phyloP scores from a whole-genome alignment of 1,140 invertebrate genomes.

The Drosophila ercepeae region DNA sequence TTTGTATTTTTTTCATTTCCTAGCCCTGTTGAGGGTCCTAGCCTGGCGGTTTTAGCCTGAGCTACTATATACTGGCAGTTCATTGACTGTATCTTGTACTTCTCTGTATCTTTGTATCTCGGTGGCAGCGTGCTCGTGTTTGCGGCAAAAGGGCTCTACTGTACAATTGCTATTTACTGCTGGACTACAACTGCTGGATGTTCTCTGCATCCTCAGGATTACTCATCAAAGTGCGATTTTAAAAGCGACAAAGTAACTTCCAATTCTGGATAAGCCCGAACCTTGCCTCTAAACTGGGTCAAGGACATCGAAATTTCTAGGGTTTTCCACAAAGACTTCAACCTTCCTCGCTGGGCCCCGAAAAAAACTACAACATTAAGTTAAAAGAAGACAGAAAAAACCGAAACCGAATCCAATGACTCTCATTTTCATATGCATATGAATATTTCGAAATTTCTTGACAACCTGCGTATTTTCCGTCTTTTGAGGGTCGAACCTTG shows the following conservation, averaged over 20 bases:
- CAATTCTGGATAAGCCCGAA: too few species aligned
- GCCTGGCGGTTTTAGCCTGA: slow-evolving; percentile 19
- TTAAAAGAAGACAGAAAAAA: not conserved
- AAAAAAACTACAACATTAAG: not conserved
- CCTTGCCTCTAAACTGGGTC: slow-evolving; percentile 24
- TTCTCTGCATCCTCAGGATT: not conserved
- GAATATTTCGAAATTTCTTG: slow-evolving; percentile 59
- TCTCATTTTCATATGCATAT: slow-evolving; percentile 54
- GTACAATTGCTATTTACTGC: slow-evolving; percentile 14
- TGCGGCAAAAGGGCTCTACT: slow-evolving; percentile 3
- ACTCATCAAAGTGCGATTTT: not conserved
- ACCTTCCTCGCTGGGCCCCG: not conserved
- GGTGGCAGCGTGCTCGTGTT: not conserved
- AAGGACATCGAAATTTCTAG: slow-evolving; percentile 42
- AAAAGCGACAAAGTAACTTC: too few species aligned
- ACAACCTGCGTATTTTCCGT: slow-evolving; percentile 36
- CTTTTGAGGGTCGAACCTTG: slow-evolving; percentile 67
- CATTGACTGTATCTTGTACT: slow-evolving; percentile 17
- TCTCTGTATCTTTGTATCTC: slow-evolving; percentile 1
- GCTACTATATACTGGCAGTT: slow-evolving; percentile 3
- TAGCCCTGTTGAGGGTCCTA: slow-evolving; percentile 52
- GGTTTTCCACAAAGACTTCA: slow-evolving; percentile 24
- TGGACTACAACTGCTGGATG: not conserved
- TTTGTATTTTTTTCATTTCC: slow-evolving; percentile 47
- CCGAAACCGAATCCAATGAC: slow-evolving; percentile 25